Percentiles rank a stretch among this genome's conserved stretches.
Conservation (phyloP, 2,888 invertebrate species). For the Patella caerulea region DNA sequence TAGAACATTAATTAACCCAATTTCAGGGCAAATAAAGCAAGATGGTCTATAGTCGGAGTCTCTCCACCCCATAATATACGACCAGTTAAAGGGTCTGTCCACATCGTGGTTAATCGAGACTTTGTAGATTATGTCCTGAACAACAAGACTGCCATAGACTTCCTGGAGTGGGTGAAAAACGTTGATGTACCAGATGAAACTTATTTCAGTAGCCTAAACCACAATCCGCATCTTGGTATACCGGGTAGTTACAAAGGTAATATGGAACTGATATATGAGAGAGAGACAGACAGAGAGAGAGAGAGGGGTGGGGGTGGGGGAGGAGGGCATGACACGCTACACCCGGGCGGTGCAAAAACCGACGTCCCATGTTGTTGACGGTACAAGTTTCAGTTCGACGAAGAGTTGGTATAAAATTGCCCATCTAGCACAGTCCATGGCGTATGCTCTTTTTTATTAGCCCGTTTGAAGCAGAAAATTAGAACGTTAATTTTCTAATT, state of each 20-base stretch:
- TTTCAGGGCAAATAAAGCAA: conserved; percentile 22
- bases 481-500: no score
- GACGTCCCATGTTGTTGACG: no score
- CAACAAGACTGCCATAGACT: conserved; percentile 41
- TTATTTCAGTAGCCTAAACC: conserved; percentile 58
- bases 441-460: no score
- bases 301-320: no score
- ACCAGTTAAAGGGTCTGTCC: conserved; percentile 55
- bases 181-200: conserved; percentile 60
- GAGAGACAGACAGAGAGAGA: no score
- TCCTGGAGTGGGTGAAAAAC: conserved; percentile 56
- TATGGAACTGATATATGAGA: no score
- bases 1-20: not conserved
- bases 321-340: no score
- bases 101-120: conserved; percentile 49
- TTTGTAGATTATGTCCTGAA: conserved; percentile 56
- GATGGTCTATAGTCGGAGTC: conserved; percentile 30
- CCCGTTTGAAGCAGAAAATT: no score
- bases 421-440: no score
- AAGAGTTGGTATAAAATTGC: no score
- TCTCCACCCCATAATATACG: conserved; percentile 40
- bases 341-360: no score
- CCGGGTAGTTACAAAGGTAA: conserved; percentile 35
- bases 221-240: conserved; percentile 55
- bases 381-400: no score